Percentiles rank a stretch among this genome's conserved stretches.
These are phyloP conservation scores for Drosophila mayri DNA, from an alignment of 1,140 invertebrate genomes.

Conservation along the genomic window DNA sequence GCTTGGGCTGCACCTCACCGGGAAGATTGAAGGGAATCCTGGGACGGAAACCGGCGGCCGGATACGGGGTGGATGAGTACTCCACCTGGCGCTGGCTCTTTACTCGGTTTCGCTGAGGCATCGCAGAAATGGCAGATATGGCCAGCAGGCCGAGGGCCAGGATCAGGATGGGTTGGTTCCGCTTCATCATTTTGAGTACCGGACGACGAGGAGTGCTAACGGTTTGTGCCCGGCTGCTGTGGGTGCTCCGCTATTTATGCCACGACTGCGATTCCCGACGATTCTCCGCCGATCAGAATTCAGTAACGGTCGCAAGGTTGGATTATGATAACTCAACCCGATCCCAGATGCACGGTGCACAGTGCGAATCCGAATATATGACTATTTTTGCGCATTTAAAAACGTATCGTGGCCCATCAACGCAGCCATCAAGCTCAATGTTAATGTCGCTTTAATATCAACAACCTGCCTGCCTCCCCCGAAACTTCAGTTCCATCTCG, in stretches of 20 bases:
- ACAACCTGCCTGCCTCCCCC: conserved; percentile 19
- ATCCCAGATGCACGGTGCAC: conserved; percentile 46
- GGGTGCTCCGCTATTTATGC: conserved; percentile 68
- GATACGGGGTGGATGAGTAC: conserved; percentile 73
- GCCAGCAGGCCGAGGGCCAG: conserved; percentile 46
- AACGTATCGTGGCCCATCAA: conserved; percentile 70
- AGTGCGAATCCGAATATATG: conserved; percentile 39
- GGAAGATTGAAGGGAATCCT: conserved; percentile 71
- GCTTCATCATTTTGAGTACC: conserved; percentile 37
- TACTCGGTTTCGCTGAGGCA: conserved; percentile 50
- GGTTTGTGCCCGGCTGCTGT: conserved; percentile 71
- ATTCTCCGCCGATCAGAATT: conserved; percentile 75
- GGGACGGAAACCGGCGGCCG: conserved; percentile 75
- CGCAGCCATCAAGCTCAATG: conserved; percentile 76
- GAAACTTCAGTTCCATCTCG: conserved; percentile 40
- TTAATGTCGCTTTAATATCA: conserved; percentile 76
- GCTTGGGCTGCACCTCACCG: conserved; percentile 56
- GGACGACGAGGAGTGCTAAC: conserved; percentile 57
- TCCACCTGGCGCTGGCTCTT: conserved; percentile 79
- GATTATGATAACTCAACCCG: conserved; percentile 65
- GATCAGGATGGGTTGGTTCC: conserved; percentile 41
- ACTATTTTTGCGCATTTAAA: conserved; percentile 75
- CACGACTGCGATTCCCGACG: background rate
- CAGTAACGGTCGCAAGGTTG: conserved; percentile 79
- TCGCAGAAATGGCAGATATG: conserved; percentile 31